A percentile compares a stretch with the other conserved stretches of the same genome.
Conservation (phyloP, 2,113 vertebrate genomes). For the Columbina picui region DNA sequence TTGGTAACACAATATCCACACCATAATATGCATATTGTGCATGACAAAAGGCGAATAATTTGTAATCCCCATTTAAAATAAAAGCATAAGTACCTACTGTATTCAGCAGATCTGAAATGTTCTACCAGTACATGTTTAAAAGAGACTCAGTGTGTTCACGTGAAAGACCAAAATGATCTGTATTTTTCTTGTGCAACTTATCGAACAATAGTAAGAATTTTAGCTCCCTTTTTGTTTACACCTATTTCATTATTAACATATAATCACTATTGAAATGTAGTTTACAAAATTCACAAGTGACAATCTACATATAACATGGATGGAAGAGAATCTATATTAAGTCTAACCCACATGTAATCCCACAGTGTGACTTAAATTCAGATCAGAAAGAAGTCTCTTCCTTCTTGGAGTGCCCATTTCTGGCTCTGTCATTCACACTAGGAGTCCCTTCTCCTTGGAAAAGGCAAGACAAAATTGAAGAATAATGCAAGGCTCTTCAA, state of each 20-base stretch:
- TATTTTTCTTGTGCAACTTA: conserved; percentile 12
- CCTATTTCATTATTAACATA: not conserved
- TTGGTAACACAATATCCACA: conserved; percentile 67
- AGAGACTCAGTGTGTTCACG: not conserved
- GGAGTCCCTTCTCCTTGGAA: not conserved
- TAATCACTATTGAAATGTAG: conserved; percentile 21
- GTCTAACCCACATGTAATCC: not conserved
- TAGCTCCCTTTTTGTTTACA: not conserved
- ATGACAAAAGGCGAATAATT: conserved; percentile 68
- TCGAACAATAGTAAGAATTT: conserved; percentile 1
- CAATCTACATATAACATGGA: not conserved
- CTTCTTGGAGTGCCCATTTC: not conserved
- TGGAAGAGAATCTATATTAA: not conserved
- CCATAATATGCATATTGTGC: conserved; percentile 57
- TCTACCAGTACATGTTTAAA: conserved; percentile 37
- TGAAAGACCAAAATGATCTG: conserved; percentile 16
- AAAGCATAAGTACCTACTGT: conserved; percentile 65
- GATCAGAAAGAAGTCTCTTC: not conserved
- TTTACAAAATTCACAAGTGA: not conserved
- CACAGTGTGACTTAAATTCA: not conserved
- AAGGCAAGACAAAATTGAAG: not conserved
- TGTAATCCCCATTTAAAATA: conserved; percentile 70
- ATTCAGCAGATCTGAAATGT: conserved; percentile 47
- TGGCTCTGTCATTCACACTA: not conserved
- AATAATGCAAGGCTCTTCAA: not conserved